Evolutionary conservation across 2,888 invertebrate species (phyloP).

Genomic region (Tinea trinotella): DNA sequence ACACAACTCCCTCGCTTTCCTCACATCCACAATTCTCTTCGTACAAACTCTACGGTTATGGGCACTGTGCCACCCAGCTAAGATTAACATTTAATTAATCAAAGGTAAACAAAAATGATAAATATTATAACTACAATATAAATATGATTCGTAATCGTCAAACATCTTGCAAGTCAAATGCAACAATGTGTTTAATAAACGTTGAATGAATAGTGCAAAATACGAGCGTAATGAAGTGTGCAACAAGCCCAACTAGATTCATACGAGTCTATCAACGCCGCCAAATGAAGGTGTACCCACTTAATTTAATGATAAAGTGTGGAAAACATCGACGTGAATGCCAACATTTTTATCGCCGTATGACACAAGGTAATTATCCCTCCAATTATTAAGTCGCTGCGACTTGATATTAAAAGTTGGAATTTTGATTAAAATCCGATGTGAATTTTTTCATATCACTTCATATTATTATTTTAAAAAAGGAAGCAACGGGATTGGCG

Average conservation of each 20-base stretch:
- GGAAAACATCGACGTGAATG: slow-evolving; percentile 30
- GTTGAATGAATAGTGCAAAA: not conserved
- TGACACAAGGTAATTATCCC: slow-evolving; percentile 53
- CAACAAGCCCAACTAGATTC: slow-evolving; percentile 14
- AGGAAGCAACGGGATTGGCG: not conserved
- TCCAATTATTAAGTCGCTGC: slow-evolving; percentile 52
- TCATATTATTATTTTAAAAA: not conserved
- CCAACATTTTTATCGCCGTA: slow-evolving; percentile 40
- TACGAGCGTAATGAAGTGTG: slow-evolving; percentile 17
- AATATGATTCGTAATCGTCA: too few relatives aligned
- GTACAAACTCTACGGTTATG: too few relatives aligned
- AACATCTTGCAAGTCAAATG: too few relatives aligned
- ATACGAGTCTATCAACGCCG: slow-evolving; percentile 18
- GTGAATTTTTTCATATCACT: slow-evolving; percentile 56
- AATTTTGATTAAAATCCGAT: slow-evolving; percentile 63
- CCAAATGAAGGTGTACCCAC: slow-evolving; percentile 21
- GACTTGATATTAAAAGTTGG: slow-evolving; percentile 54
- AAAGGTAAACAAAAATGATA: too few relatives aligned
- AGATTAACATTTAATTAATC: too few relatives aligned
- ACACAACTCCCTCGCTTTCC: too few relatives aligned
- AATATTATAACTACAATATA: too few relatives aligned
- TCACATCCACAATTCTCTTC: too few relatives aligned
- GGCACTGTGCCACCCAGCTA: too few relatives aligned
- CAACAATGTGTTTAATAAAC: not conserved
- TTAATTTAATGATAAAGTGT: slow-evolving; percentile 37